Conservation (phyloP, 2,888 invertebrate genomes). For the Melangyna quadrimaculata region DNA sequence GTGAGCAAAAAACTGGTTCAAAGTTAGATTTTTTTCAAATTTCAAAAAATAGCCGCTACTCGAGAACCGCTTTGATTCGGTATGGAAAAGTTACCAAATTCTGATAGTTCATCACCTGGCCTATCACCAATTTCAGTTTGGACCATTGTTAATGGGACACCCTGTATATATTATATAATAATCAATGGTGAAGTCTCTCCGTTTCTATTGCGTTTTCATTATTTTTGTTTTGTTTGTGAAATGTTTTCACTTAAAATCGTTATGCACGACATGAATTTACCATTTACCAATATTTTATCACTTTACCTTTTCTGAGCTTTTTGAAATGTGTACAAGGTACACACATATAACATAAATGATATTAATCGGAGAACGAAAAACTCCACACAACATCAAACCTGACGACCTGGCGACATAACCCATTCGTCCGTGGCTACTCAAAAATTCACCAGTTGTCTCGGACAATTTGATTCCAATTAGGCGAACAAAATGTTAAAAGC, state of each 20-base stretch:
- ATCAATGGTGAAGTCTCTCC: neutral
- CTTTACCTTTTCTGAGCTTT: neutral
- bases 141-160: no score
- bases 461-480: slow-evolving; percentile 72
- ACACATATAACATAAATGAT: neutral
- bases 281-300: neutral
- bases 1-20: no score
- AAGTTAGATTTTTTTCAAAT: no score
- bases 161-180: no score
- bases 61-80: no score
- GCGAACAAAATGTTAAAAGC: slow-evolving; percentile 68
- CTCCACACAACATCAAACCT: neutral
- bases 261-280: neutral
- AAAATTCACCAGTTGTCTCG: slow-evolving; percentile 69
- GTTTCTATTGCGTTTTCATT: neutral
- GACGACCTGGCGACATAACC: neutral
- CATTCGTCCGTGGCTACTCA: slow-evolving; percentile 48
- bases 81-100: no score
- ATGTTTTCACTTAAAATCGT: neutral
- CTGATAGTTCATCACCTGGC: no score
- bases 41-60: no score
- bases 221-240: neutral
- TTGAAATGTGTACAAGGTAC: neutral
- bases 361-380: neutral
- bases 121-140: no score